Evolutionary conservation across 1,140 invertebrate genomes (phyloP).

Genomic region (Aculops lycopersici): DNA sequence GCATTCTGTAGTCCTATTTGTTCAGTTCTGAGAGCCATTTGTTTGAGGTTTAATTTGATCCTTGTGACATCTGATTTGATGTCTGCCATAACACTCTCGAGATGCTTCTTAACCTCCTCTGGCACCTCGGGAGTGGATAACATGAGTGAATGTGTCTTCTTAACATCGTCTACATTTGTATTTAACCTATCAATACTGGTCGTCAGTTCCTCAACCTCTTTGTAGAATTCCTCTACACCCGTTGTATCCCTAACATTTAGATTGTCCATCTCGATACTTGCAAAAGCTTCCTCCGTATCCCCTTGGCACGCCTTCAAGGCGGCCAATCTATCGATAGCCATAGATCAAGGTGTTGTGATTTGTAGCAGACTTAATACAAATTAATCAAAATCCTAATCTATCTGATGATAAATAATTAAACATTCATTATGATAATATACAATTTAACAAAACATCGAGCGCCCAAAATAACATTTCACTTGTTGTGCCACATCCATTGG

Average conservation of each 20-base stretch:
- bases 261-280: not conserved
- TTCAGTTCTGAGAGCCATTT: slow-evolving; percentile 98
- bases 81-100: slow-evolving; percentile 2
- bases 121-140: slow-evolving; percentile 2
- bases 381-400: too few relatives aligned
- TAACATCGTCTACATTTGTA: slow-evolving; percentile 5
- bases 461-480: too few relatives aligned
- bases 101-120: slow-evolving; percentile 2
- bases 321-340: not conserved
- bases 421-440: too few relatives aligned
- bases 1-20: slow-evolving; percentile 91
- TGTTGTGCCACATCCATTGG: too few relatives aligned
- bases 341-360: too few relatives aligned
- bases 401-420: too few relatives aligned
- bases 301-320: not conserved
- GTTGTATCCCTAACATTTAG: not conserved
- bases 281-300: not conserved
- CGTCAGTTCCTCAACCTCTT: slow-evolving; percentile 19
- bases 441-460: too few relatives aligned
- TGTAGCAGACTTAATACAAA: too few relatives aligned
- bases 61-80: slow-evolving; percentile 4
- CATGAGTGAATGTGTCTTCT: slow-evolving; percentile 4
- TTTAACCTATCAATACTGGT: slow-evolving; percentile 4
- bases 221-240: slow-evolving; percentile 13
- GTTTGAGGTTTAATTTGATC: slow-evolving; percentile 15